Percentiles rank a stretch among this genome's conserved stretches.
These are phyloP conservation scores for Catostylus mosaicus DNA, from an alignment of 30 jellyfish, hydroid and myxozoan species.

Conservation along the genomic window DNA sequence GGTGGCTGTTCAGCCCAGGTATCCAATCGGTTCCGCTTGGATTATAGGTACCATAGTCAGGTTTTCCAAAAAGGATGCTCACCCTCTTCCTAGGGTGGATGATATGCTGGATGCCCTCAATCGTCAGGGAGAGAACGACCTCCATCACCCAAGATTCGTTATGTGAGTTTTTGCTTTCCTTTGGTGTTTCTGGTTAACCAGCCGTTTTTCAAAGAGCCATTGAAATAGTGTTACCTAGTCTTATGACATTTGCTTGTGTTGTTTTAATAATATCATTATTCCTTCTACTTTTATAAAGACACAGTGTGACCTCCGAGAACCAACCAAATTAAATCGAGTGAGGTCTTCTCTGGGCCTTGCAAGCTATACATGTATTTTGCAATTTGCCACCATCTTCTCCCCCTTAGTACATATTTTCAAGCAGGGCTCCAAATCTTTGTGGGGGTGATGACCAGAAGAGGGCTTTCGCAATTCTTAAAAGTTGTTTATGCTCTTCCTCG, in stretches of 20 bases:
- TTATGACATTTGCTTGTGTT: constrained; percentile 25
- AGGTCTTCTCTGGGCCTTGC: constrained; percentile 50
- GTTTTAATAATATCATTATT: constrained; percentile 45
- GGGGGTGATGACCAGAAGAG: constrained; percentile 31
- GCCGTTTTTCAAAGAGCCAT: too few species aligned
- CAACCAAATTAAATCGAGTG: constrained; percentile 5
- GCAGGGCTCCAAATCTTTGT: constrained; percentile 12
- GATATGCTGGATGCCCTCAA: too few species aligned
- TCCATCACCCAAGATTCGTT: too few species aligned
- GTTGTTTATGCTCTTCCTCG: constrained; percentile 13
- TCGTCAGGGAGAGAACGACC: too few species aligned
- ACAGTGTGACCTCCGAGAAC: constrained; percentile 28
- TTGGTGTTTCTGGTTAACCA: too few species aligned
- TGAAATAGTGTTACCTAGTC: constrained; percentile 3
- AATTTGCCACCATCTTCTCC: constrained; percentile 40
- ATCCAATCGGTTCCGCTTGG: too few species aligned
- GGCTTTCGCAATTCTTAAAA: constrained; percentile 24
- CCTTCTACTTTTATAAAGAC: background rate
- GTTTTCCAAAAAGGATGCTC: too few species aligned
- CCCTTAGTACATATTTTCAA: constrained; percentile 41
- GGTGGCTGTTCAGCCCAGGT: too few species aligned
- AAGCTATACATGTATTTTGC: background rate
- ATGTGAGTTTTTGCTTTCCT: too few species aligned
- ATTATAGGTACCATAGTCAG: too few species aligned
- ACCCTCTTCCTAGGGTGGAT: too few species aligned